Conservation (phyloP, 2,113 vertebrate species). For the Daphoenositta chrysoptera region DNA sequence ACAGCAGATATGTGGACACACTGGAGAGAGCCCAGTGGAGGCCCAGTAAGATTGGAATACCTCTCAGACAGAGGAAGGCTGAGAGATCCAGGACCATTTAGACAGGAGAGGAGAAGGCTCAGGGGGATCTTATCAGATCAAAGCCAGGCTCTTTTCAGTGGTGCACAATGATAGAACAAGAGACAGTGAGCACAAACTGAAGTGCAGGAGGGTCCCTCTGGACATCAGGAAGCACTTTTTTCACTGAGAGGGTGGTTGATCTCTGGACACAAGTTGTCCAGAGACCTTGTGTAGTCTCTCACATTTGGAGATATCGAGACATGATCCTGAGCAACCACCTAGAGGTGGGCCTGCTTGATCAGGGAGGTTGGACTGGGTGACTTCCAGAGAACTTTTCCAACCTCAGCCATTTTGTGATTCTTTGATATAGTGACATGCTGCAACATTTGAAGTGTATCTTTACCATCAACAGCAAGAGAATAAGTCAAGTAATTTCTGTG, state of each 20-base stretch:
- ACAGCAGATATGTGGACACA: fast-evolving
- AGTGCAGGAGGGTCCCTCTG: background rate
- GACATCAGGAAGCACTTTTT: background rate
- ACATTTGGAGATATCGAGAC: background rate
- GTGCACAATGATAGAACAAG: background rate
- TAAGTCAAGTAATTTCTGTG: background rate
- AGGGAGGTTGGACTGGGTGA: background rate
- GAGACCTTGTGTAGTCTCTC: background rate
- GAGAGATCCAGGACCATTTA: background rate
- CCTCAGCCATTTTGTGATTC: background rate
- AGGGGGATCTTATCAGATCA: background rate
- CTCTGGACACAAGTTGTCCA: background rate
- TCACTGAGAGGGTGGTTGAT: background rate
- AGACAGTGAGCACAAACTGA: background rate
- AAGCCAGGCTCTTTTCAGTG: background rate
- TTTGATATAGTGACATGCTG: background rate
- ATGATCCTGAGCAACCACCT: background rate
- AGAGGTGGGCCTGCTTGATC: background rate
- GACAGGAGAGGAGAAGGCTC: background rate
- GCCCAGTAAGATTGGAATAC: background rate
- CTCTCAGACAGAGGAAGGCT: background rate
- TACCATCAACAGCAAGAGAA: background rate
- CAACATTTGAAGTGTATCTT: background rate
- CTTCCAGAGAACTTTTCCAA: background rate
- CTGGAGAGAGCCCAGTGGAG: background rate